phyloP scores from a whole-genome alignment of 2,113 vertebrate species.

The Pangasianodon hypophthalmus region DNA sequence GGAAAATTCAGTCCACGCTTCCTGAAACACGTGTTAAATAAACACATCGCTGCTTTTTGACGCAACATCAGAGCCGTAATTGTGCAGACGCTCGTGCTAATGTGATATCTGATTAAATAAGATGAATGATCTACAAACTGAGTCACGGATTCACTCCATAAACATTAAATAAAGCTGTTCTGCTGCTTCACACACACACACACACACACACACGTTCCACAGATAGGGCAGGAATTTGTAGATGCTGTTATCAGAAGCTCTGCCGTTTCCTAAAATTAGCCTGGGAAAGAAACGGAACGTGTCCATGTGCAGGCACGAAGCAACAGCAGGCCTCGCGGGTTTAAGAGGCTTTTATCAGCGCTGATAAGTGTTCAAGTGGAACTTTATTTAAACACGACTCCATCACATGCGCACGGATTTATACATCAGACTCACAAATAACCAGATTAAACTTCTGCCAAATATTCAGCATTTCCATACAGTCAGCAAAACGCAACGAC shows the following conservation, averaged over 20 bases:
- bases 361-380: constrained; percentile 60
- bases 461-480: not conserved
- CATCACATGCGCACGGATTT: not conserved
- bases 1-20: not conserved
- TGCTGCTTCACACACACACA: constrained; percentile 2
- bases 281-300: constrained; percentile 44
- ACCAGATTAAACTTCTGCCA: not conserved
- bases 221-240: constrained; percentile 73
- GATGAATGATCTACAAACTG: not conserved
- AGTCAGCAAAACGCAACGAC: not conserved
- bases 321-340: constrained; percentile 45
- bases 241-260: constrained; percentile 69
- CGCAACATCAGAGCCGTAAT: constrained; percentile 67
- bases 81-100: constrained; percentile 72
- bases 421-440: not conserved
- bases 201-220: constrained; percentile 41
- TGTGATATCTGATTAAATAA: constrained; percentile 72
- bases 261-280: constrained; percentile 73
- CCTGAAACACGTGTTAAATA: constrained; percentile 66
- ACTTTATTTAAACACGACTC: constrained; percentile 50
- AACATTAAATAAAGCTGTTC: not conserved
- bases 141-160: not conserved
- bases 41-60: constrained; percentile 66
- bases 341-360: constrained; percentile 62
- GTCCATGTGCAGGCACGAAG: constrained; percentile 73